phyloP scores from a whole-genome alignment of 2,888 invertebrate species.

The Meteorus cinctellus region DNA sequence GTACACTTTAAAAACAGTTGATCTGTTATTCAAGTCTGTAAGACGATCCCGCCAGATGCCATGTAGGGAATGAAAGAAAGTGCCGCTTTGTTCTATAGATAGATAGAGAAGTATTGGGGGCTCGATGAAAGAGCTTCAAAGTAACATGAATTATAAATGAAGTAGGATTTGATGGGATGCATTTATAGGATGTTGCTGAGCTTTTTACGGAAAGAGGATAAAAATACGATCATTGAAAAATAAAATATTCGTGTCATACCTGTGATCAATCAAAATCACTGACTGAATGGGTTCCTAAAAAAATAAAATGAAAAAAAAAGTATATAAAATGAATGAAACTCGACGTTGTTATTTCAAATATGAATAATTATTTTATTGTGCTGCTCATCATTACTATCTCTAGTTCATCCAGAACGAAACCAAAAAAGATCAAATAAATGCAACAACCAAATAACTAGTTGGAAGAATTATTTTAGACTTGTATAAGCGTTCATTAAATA shows the following conservation, averaged over 20 bases:
- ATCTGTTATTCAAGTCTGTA: background rate
- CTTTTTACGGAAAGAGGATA: background rate
- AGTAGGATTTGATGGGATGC: background rate
- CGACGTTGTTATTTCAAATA: background rate
- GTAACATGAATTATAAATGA: background rate
- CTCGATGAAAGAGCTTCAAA: background rate
- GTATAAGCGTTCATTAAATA: background rate
- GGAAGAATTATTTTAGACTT: conserved; percentile 3
- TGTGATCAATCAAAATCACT: background rate
- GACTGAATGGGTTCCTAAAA: background rate
- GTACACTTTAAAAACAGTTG: background rate
- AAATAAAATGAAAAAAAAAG: background rate
- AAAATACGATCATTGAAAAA: background rate
- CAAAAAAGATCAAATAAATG: background rate
- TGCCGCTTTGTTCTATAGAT: background rate
- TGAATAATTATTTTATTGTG: background rate
- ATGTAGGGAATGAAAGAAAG: background rate
- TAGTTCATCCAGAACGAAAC: background rate
- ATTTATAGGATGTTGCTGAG: background rate
- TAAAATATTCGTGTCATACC: background rate
- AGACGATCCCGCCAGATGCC: background rate
- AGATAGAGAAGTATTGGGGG: background rate
- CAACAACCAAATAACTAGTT: background rate
- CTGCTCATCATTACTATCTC: background rate
- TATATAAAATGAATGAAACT: background rate